Percentiles rank a stretch among this genome's conserved stretches.
phyloP scores from a whole-genome alignment of 1,140 invertebrate species.

The Saccostrea glomerata region DNA sequence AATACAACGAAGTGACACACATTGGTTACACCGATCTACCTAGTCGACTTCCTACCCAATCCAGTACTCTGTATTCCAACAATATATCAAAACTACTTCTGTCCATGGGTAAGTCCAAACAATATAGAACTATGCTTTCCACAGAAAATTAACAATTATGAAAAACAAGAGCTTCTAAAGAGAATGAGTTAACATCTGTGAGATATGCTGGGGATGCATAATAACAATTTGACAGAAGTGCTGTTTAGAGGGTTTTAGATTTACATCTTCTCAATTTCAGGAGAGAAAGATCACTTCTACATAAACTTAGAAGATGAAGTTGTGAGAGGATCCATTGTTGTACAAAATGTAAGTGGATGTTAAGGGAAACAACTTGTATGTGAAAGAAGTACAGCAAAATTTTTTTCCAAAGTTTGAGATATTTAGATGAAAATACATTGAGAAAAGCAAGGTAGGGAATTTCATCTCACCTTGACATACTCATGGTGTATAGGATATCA shows the following conservation, averaged over 20 bases:
- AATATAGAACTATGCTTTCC: neutral
- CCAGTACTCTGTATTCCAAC: slow-evolving; percentile 92
- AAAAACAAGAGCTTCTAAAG: no score
- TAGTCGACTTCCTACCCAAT: slow-evolving; percentile 90
- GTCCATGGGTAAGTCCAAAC: slow-evolving; percentile 83
- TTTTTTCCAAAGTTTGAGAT: no score
- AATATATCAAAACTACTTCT: slow-evolving; percentile 93
- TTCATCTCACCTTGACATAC: no score
- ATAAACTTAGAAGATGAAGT: slow-evolving; percentile 93
- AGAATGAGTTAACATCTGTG: no score
- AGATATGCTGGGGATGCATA: no score
- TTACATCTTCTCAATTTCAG: slow-evolving; percentile 48
- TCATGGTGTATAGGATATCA: no score
- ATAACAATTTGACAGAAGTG: no score
- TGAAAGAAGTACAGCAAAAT: no score
- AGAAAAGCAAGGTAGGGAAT: no score
- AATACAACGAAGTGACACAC: slow-evolving; percentile 89
- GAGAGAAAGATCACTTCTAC: slow-evolving; percentile 87
- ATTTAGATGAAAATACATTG: no score
- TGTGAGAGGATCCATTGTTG: slow-evolving; percentile 88
- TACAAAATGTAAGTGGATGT: slow-evolving; percentile 81
- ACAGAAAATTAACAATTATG: no score
- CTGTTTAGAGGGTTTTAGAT: neutral
- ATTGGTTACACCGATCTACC: slow-evolving; percentile 92
- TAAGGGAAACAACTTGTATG: neutral